Evolutionary conservation across 35 echinoderm and acorn worm genomes (phyloP).

Genomic region (Apostichopus parvimensis): DNA sequence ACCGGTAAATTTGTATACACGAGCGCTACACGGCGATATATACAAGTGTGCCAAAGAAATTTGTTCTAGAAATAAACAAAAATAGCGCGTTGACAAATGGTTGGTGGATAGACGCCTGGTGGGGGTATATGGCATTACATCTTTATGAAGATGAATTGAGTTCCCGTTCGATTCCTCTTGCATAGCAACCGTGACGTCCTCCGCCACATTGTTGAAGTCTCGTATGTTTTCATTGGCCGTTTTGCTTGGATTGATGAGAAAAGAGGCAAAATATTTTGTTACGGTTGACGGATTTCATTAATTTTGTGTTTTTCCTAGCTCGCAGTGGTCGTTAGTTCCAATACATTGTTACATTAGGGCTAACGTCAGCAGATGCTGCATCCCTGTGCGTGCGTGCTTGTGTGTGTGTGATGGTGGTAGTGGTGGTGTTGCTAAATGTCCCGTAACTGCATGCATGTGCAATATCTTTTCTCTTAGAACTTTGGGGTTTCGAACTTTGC

Average conservation of each 20-base stretch:
- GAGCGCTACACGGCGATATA: slow-evolving; percentile 49
- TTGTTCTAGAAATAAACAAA: slow-evolving; percentile 63
- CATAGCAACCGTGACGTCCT: slow-evolving; percentile 55
- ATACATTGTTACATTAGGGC: not conserved
- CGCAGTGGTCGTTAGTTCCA: not conserved
- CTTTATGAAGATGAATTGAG: slow-evolving; percentile 58
- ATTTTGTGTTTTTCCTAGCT: slow-evolving; percentile 32
- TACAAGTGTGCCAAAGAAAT: slow-evolving; percentile 57
- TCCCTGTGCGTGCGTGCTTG: too few relatives aligned
- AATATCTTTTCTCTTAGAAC: not conserved
- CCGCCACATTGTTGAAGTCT: slow-evolving; percentile 30
- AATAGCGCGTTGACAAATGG: slow-evolving; percentile 53
- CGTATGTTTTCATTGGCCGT: slow-evolving; percentile 54
- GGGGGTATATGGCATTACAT: slow-evolving; percentile 55
- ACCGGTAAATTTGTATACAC: slow-evolving; percentile 55
- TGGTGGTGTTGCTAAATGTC: slow-evolving; percentile 7
- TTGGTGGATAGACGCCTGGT: slow-evolving; percentile 41
- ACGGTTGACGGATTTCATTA: slow-evolving; percentile 58
- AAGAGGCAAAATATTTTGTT: slow-evolving; percentile 60
- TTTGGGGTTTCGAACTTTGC: not conserved
- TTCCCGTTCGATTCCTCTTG: slow-evolving; percentile 35
- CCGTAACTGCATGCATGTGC: not conserved
- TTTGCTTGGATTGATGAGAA: slow-evolving; percentile 60
- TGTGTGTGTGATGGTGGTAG: too few relatives aligned
- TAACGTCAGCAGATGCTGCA: not conserved